phyloP scores from a whole-genome alignment of 2,797 vertebrate genomes.

The Gadopsis marmoratus region DNA sequence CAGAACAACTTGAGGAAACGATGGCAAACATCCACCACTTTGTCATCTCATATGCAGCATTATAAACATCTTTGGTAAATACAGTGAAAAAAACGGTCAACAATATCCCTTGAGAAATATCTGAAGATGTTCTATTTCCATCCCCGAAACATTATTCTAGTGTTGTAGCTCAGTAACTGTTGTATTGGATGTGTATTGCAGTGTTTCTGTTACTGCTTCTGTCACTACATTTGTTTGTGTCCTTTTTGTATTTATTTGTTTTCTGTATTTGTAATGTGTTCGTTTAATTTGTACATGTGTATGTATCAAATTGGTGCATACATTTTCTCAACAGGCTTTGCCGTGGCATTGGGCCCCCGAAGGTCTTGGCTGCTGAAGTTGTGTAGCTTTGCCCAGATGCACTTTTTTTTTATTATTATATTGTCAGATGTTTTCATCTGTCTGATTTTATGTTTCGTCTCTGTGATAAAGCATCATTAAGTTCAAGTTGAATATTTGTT shows the following conservation, averaged over 20 bases:
- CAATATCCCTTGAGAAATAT: neutral
- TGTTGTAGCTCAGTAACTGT: neutral
- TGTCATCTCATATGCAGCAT: neutral
- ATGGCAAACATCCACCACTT: neutral
- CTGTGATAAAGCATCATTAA: neutral
- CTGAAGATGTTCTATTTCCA: neutral
- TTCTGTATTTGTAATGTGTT: neutral
- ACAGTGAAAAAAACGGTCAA: neutral
- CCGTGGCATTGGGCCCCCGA: neutral
- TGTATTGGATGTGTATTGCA: neutral
- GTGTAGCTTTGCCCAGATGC: neutral
- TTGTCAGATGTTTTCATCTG: neutral
- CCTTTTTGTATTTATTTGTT: too few relatives aligned
- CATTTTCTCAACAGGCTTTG: neutral
- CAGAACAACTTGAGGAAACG: constrained; percentile 1
- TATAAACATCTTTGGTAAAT: neutral
- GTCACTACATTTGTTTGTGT: neutral
- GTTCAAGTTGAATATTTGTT: neutral
- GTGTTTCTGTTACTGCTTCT: neutral
- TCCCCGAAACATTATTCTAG: neutral
- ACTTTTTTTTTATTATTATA: neutral
- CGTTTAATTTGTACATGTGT: neutral
- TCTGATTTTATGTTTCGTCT: neutral
- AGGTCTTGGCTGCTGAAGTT: neutral
- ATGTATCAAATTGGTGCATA: neutral